Conservation (phyloP, 2,113 vertebrate species). For the Hippocampus barbouri region DNA sequence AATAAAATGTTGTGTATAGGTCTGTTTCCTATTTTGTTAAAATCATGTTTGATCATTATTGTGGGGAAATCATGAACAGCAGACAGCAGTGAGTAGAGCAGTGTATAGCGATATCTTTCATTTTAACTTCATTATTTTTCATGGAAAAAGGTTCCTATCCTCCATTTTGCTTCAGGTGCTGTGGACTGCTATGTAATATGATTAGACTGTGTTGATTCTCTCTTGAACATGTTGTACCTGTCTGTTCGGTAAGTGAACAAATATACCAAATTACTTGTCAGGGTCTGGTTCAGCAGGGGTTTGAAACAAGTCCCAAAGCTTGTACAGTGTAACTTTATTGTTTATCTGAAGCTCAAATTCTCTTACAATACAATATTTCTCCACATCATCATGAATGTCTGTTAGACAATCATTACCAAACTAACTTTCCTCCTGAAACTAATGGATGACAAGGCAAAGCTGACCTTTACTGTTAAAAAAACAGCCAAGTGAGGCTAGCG, state of each 20-base stretch:
- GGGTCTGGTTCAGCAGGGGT: neutral
- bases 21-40: too few species aligned
- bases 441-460: neutral
- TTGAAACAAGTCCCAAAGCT: neutral
- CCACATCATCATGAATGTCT: neutral
- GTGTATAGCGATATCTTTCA: conserved; percentile 4
- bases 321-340: neutral
- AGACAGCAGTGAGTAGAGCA: neutral
- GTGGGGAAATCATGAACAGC: conserved; percentile 4
- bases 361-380: neutral
- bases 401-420: neutral
- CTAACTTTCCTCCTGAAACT: neutral
- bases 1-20: too few species aligned
- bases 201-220: conserved; percentile 29
- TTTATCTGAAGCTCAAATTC: neutral
- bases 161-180: conserved; percentile 19
- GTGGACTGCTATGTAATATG: conserved; percentile 30
- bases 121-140: conserved; percentile 36
- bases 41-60: too few species aligned
- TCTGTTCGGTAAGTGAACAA: conserved; percentile 5
- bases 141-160: conserved; percentile 28
- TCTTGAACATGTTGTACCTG: conserved; percentile 25
- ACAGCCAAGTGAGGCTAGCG: too few species aligned
- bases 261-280: conserved; percentile 7
- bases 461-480: neutral